Evolutionary conservation across 2,797 vertebrate species (phyloP).

Genomic region (Bucorvus abyssinicus): DNA sequence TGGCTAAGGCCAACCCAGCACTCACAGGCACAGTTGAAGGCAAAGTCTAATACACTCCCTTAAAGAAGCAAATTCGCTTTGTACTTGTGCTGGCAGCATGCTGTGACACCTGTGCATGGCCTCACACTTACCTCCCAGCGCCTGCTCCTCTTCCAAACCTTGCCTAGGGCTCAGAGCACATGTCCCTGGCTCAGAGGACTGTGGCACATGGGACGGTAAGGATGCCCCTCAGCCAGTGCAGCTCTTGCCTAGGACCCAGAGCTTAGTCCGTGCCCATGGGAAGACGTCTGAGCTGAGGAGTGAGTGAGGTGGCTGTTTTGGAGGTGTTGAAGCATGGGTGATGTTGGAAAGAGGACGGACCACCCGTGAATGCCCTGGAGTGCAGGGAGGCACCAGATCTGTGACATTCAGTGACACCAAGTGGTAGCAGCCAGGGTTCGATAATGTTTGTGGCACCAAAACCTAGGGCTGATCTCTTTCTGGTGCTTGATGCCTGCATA

Average conservation of each 20-base stretch:
- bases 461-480: neutral
- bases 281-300: neutral
- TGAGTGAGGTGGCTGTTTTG: fast-evolving
- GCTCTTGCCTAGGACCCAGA: neutral
- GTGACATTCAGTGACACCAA: neutral
- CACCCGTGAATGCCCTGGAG: neutral
- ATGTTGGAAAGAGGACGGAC: neutral
- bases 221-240: neutral
- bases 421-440: neutral
- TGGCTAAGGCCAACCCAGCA: fast-evolving
- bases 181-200: neutral
- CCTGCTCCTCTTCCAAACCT: neutral
- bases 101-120: neutral
- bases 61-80: neutral
- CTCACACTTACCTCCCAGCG: neutral
- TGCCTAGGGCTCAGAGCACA: fast-evolving
- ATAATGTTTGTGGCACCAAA: neutral
- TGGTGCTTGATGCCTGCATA: neutral
- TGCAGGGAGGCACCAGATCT: neutral
- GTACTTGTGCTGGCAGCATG: neutral
- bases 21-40: neutral
- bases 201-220: neutral
- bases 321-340: neutral
- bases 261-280: neutral
- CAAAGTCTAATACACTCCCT: neutral